Percentiles rank a stretch among this genome's conserved stretches.
Conservation (phyloP, 2,797 vertebrate species). For the Hylomyscus alleni region DNA sequence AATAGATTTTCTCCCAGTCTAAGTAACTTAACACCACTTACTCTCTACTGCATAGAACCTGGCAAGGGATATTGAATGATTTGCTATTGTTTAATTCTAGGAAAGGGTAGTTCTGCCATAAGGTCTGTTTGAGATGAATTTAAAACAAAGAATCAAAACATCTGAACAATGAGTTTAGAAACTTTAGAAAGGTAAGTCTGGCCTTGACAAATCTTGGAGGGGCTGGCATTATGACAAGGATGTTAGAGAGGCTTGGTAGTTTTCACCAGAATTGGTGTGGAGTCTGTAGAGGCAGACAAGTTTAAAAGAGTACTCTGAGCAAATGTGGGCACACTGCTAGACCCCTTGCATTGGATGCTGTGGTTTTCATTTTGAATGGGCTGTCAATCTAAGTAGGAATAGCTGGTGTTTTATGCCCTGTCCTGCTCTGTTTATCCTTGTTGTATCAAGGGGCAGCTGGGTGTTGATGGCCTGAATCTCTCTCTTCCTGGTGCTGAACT, state of each 20-base stretch:
- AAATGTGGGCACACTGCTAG: neutral
- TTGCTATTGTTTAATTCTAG: neutral
- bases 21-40: neutral
- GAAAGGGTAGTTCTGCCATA: neutral
- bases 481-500: no score
- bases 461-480: no score
- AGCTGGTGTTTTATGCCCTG: neutral
- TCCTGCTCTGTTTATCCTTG: neutral
- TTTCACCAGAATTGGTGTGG: neutral
- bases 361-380: neutral
- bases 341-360: neutral
- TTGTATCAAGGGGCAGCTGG: no score
- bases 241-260: accelerated
- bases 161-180: neutral
- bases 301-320: neutral
- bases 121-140: neutral
- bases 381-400: neutral
- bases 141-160: neutral
- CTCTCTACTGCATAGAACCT: neutral
- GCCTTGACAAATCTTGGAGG: neutral
- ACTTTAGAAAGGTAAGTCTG: neutral
- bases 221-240: no score
- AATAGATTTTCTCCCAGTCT: neutral
- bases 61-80: neutral
- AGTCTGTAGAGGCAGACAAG: no score